These are phyloP conservation scores for Paraescarpia echinospica DNA, from an alignment of 1,140 invertebrate species.

Conservation along the genomic window DNA sequence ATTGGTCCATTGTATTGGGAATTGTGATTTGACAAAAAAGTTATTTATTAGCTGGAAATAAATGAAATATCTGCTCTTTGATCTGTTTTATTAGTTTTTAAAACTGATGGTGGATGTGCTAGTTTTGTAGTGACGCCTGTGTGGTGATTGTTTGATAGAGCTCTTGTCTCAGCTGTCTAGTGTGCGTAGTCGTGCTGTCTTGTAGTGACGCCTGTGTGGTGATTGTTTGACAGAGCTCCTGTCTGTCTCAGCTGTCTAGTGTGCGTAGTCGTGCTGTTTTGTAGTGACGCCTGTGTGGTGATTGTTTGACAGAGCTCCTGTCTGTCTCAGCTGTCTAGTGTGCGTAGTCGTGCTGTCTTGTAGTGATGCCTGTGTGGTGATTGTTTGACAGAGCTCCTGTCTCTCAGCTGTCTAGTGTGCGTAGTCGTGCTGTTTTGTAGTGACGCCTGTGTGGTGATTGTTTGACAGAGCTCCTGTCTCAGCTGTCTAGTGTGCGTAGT, in stretches of 20 bases:
- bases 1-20: no score
- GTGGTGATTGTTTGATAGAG: slow-evolving; percentile 34
- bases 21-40: no score
- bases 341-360: slow-evolving; percentile 51
- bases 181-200: slow-evolving; percentile 52
- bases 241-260: slow-evolving; percentile 55
- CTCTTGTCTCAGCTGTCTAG: slow-evolving; percentile 55
- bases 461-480: slow-evolving; percentile 49
- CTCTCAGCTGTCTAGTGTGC: slow-evolving; percentile 55
- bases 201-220: no score
- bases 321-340: slow-evolving; percentile 56
- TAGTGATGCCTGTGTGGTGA: neutral
- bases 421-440: slow-evolving; percentile 52
- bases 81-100: no score
- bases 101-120: no score
- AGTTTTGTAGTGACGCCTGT: no score
- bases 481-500: slow-evolving; percentile 55
- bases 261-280: slow-evolving; percentile 52
- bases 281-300: neutral
- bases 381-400: slow-evolving; percentile 43
- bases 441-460: neutral
- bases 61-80: no score
- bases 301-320: slow-evolving; percentile 42
- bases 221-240: slow-evolving; percentile 40
- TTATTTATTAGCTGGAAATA: no score